Percentiles rank a stretch among this genome's conserved stretches.
These are phyloP conservation scores for Amphibalanus amphitrite DNA, from an alignment of 1,140 invertebrate genomes.

Conservation along the genomic window DNA sequence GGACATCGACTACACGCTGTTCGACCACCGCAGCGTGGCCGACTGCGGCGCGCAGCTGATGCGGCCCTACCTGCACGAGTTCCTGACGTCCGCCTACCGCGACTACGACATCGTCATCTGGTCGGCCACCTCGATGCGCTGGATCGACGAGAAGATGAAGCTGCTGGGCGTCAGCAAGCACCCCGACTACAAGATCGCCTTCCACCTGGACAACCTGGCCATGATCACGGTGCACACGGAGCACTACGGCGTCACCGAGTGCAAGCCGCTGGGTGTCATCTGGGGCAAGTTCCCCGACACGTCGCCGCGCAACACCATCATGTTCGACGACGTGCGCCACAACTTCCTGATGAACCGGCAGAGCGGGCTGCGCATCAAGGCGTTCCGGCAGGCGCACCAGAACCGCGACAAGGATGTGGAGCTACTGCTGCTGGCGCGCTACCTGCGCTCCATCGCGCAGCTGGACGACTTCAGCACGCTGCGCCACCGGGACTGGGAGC, in stretches of 20 bases:
- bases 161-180: slow-evolving; percentile 66
- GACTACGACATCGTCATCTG: slow-evolving; percentile 41
- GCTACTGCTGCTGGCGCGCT: slow-evolving; percentile 59
- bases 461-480: slow-evolving; percentile 65
- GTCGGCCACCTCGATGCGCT: slow-evolving; percentile 94
- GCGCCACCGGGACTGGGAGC: slow-evolving; percentile 85
- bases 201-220: slow-evolving; percentile 73
- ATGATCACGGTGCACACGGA: slow-evolving; percentile 87
- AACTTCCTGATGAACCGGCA: slow-evolving; percentile 98
- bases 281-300: slow-evolving; percentile 90
- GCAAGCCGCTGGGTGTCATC: slow-evolving; percentile 88
- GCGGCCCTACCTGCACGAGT: slow-evolving; percentile 89
- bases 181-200: slow-evolving; percentile 77
- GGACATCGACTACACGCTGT: slow-evolving; percentile 93
- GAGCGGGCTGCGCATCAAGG: slow-evolving; percentile 72
- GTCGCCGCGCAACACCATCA: slow-evolving; percentile 80
- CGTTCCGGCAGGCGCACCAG: slow-evolving; percentile 75
- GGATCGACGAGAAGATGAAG: slow-evolving; percentile 96
- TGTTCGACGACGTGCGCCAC: slow-evolving; percentile 92
- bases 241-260: slow-evolving; percentile 77
- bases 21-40: slow-evolving; percentile 82
- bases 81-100: slow-evolving; percentile 75
- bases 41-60: slow-evolving; percentile 77
- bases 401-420: slow-evolving; percentile 72
- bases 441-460: slow-evolving; percentile 65